Evolutionary conservation across 1,140 invertebrate genomes (phyloP).

Genomic region (Ephestia elutella): DNA sequence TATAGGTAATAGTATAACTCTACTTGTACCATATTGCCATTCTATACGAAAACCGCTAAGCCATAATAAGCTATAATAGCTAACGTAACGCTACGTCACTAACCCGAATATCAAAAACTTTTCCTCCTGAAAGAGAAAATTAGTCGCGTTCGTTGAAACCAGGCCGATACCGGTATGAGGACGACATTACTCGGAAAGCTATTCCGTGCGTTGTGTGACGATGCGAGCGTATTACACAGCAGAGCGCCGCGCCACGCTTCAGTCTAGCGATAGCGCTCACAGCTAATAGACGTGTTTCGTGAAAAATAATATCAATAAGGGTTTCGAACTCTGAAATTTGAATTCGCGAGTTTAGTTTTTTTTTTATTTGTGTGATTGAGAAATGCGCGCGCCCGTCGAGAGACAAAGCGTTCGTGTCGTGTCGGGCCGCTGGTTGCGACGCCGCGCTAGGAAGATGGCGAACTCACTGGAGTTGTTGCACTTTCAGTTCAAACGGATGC

Average conservation of each 20-base stretch:
- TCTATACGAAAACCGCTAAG: not conserved
- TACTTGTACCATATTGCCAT: not conserved
- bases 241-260: slow-evolving; percentile 36
- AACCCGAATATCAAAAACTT: slow-evolving; percentile 2
- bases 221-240: slow-evolving; percentile 40
- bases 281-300: slow-evolving; percentile 35
- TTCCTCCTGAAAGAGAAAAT: slow-evolving; percentile 24
- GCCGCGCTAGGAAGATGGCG: slow-evolving; percentile 51
- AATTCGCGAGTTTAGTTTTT: slow-evolving; percentile 12
- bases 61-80: too few species aligned
- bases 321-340: slow-evolving; percentile 3
- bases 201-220: slow-evolving; percentile 29
- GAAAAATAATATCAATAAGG: not conserved
- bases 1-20: too few species aligned
- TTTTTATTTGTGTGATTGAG: slow-evolving; percentile 32
- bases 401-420: slow-evolving; percentile 52
- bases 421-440: slow-evolving; percentile 53
- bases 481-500: slow-evolving; percentile 98
- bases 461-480: slow-evolving; percentile 65
- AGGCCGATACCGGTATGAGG: slow-evolving; percentile 3
- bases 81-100: not conserved
- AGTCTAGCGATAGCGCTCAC: slow-evolving; percentile 55
- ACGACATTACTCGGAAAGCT: slow-evolving; percentile 42
- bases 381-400: slow-evolving; percentile 61
- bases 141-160: slow-evolving; percentile 18